phyloP scores from a whole-genome alignment of 1,140 invertebrate species.

The Hyphantria cunea region DNA sequence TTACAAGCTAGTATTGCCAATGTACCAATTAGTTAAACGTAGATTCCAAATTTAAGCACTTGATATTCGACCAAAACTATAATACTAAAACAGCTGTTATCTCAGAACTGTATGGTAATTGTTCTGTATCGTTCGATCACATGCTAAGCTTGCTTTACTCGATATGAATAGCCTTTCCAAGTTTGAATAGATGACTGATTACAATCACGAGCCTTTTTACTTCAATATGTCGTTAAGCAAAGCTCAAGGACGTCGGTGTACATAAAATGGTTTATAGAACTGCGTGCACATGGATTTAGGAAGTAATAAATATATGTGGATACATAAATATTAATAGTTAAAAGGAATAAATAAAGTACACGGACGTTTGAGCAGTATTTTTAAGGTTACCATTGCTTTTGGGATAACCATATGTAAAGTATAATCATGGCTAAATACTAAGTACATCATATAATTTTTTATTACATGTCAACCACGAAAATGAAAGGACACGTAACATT shows the following conservation, averaged over 20 bases:
- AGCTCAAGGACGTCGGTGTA: not conserved
- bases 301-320: not conserved
- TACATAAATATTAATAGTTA: no score
- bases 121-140: constrained; percentile 17
- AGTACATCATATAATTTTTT: no score
- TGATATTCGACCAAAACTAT: constrained; percentile 2
- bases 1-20: no score
- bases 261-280: not conserved
- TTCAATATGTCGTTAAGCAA: constrained; percentile 11
- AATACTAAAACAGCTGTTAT: constrained; percentile 10
- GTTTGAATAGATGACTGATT: constrained; percentile 27
- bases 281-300: not conserved
- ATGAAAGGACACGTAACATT: no score
- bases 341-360: no score
- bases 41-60: no score
- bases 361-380: no score
- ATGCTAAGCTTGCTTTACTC: constrained; percentile 21
- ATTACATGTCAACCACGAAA: no score
- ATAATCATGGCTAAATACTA: no score
- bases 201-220: constrained; percentile 18
- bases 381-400: no score
- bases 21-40: no score
- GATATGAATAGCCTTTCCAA: constrained; percentile 22
- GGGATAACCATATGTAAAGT: no score
- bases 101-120: constrained; percentile 9